A percentile compares a stretch with the other conserved stretches of the same genome.
Evolutionary conservation across 1,140 invertebrate genomes (phyloP).

Genomic region (Ostrea denselamellosa): DNA sequence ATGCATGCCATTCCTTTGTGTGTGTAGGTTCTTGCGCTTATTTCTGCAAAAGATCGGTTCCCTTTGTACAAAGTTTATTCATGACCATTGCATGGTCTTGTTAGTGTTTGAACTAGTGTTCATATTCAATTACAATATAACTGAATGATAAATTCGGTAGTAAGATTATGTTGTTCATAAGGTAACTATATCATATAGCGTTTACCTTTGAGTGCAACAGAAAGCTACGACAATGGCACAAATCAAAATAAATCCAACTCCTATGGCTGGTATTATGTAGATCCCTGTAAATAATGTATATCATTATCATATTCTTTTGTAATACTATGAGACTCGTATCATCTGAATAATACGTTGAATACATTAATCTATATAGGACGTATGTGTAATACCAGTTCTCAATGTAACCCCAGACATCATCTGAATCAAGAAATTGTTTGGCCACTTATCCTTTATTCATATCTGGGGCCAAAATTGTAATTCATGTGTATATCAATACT

Average conservation of each 20-base stretch:
- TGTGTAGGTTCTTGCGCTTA: neutral
- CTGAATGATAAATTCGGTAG: neutral
- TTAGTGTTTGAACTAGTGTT: neutral
- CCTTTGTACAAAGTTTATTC: no score
- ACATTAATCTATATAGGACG: no score
- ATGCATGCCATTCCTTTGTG: neutral
- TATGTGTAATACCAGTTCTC: no score
- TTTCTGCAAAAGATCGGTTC: neutral
- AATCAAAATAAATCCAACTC: neutral
- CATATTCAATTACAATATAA: neutral
- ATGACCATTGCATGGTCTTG: neutral
- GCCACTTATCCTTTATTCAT: no score
- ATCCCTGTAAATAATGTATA: neutral
- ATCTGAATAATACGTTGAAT: no score
- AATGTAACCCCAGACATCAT: no score
- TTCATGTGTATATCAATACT: no score
- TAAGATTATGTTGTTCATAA: neutral
- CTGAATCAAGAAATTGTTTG: no score
- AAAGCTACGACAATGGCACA: neutral
- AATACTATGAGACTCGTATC: neutral
- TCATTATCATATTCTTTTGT: neutral
- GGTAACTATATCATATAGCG: no score
- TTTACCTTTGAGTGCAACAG: conserved; percentile 15
- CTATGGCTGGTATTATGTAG: neutral
- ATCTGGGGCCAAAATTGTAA: no score